Evolutionary conservation across 1,140 invertebrate species (phyloP).

Genomic region (Lasioglossum albipes): DNA sequence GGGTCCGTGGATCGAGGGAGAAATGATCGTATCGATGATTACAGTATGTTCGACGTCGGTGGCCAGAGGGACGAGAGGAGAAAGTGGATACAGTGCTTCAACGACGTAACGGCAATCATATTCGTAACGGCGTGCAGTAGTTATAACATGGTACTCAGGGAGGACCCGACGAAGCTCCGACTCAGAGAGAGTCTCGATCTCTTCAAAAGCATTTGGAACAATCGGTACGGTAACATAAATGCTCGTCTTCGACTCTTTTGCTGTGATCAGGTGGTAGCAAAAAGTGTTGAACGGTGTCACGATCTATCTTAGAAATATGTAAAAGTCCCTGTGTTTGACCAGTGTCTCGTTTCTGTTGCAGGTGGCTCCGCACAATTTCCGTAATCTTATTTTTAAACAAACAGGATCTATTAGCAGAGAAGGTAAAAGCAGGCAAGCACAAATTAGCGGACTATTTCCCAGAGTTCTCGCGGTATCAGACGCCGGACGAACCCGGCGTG

Average conservation of each 20-base stretch:
- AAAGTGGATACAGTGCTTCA: constrained; percentile 99
- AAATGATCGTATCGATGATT: constrained; percentile 54
- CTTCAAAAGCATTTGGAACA: constrained; percentile 99
- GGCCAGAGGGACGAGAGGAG: constrained; percentile 98
- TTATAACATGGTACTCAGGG: constrained; percentile 99
- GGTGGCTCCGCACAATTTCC: constrained; percentile 99
- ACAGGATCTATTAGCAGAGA: constrained; percentile 98
- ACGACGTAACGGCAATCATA: constrained; percentile 99
- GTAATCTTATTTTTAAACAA: constrained; percentile 99
- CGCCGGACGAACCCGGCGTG: constrained; percentile 87
- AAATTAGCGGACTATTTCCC: constrained; percentile 99
- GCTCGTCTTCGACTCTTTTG: too few species aligned
- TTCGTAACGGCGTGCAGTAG: constrained; percentile 99
- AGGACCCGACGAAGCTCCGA: constrained; percentile 99
- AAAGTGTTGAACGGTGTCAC: too few species aligned
- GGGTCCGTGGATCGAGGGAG: neutral
- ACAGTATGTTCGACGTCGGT: constrained; percentile 99
- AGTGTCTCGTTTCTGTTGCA: constrained; percentile 75
- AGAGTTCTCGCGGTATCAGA: constrained; percentile 95
- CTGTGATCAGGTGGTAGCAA: too few species aligned
- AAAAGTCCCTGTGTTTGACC: neutral
- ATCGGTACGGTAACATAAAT: constrained; percentile 85
- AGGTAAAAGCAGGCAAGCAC: constrained; percentile 96
- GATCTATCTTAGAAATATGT: too few species aligned
- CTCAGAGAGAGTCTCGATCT: constrained; percentile 98